Base-by-base conservation (phyloP, 2,797 vertebrate genomes). In the Dryobates pubescens region DNA sequence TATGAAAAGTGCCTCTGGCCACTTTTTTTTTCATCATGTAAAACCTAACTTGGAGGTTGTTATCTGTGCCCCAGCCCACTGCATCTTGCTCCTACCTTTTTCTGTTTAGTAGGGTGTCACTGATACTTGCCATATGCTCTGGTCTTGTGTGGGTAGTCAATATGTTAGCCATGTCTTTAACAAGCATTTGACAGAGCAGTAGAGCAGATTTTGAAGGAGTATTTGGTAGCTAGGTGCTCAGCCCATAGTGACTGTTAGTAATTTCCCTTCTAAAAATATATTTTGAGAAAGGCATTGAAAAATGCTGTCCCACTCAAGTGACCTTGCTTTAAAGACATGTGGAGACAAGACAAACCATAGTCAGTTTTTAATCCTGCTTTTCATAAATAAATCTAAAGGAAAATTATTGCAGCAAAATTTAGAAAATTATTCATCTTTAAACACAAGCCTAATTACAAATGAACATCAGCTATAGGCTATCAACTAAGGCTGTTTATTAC, bases 401-500 rank as follows among this genome's bases (percentile, higher is more conserved):
- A 93, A 96, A 97, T 95, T 96, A 96, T 87, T 85, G 95, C 95
- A 90, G 79, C 93, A 98, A 97, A 97, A 97, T 97, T 93, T 92
- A 90, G 96, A 95, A 96, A 97, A 97, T 95, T 95, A 93, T 96
- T 97, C 96, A 87, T 96, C 82, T 96, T 95, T 97, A 97, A 97
- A 97, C 97, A 96, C 94, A 96, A 89, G 94, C 90, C 90, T 97
- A 97, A 98, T 97, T 97, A 96, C 95, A 95, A 94, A 95, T 82
- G 92, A 96, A 91, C 96, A 68, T 94, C 80, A 70, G 77, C 91
- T 89, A 95, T 64, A 93, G 96, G 96, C 96, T 90, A 92, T 90
- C 86, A 80, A 80, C 95, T 96, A 97, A 97, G 97, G 92, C 96
- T 98, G 97, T 98, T 98, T 98, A 98, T 97, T 96, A 96, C 97